Evolutionary conservation across 2,888 invertebrate genomes (phyloP).

Genomic region (Sesamia inferens): DNA sequence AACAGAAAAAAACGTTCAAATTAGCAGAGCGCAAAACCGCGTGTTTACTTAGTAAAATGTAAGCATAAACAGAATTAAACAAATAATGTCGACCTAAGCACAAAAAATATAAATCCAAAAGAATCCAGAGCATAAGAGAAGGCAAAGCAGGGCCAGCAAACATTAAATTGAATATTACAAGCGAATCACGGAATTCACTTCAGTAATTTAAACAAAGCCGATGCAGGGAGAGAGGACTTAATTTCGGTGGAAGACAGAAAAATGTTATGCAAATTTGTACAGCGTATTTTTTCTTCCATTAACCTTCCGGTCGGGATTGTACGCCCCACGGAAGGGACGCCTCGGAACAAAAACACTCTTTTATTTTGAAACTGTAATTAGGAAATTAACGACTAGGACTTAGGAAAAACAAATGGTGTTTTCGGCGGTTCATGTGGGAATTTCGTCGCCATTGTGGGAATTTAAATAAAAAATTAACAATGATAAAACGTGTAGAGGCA

Average conservation of each 20-base stretch:
- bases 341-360: constrained; percentile 83
- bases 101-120: constrained; percentile 65
- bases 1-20: constrained; percentile 32
- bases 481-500: constrained; percentile 53
- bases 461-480: constrained; percentile 73
- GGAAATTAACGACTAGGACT: constrained; percentile 87
- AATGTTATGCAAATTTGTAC: constrained; percentile 90
- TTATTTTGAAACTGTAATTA: constrained; percentile 88
- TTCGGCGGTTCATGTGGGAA: constrained; percentile 79
- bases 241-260: constrained; percentile 85
- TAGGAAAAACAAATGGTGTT: constrained; percentile 83
- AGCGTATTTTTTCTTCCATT: constrained; percentile 89
- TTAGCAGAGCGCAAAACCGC: constrained; percentile 30
- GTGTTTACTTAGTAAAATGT: constrained; percentile 53
- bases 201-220: constrained; percentile 87
- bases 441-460: constrained; percentile 74
- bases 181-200: constrained; percentile 83
- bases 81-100: constrained; percentile 56
- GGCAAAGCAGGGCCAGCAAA: constrained; percentile 64
- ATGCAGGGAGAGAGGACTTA: constrained; percentile 83
- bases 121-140: constrained; percentile 56
- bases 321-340: constrained; percentile 76
- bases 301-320: constrained; percentile 82
- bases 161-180: constrained; percentile 80
- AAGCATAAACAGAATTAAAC: constrained; percentile 53